phyloP scores from a whole-genome alignment of 2,888 invertebrate species.

The Oligia strigilis region DNA sequence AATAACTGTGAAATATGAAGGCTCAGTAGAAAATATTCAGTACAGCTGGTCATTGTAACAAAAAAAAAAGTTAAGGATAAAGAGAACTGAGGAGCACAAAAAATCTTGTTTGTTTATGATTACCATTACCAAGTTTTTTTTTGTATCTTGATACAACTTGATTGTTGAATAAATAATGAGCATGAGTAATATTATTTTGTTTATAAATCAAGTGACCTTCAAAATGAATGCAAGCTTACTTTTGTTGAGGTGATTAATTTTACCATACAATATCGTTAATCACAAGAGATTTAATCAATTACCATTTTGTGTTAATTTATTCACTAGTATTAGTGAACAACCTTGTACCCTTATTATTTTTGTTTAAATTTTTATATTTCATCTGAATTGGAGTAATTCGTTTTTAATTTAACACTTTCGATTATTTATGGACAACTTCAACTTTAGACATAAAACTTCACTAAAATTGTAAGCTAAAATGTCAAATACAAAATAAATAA shows the following conservation, averaged over 20 bases:
- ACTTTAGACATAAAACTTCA: background rate
- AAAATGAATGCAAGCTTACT: background rate
- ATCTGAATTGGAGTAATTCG: background rate
- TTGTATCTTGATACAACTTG: background rate
- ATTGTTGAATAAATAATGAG: conserved; percentile 23
- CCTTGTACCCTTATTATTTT: background rate
- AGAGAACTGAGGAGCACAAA: conserved; percentile 1
- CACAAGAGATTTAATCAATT: background rate
- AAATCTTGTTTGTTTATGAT: conserved; percentile 31
- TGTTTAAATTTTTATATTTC: background rate
- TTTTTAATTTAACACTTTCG: background rate
- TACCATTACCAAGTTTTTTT: background rate
- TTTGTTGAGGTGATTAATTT: conserved; percentile 2
- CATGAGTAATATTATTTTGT: conserved; percentile 19
- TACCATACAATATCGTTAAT: conserved; percentile 13
- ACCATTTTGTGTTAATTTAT: background rate
- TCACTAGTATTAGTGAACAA: background rate
- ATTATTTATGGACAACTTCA: background rate
- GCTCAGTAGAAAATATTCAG: conserved; percentile 24
- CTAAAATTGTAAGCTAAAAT: background rate
- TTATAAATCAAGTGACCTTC: conserved; percentile 12
- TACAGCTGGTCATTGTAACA: background rate
- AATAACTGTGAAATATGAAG: conserved; percentile 7
- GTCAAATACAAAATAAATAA: conserved; percentile 16
- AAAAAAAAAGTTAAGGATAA: conserved; percentile 34